Base-by-base conservation (phyloP, 2,888 invertebrate genomes). In the Dolichopus griseipennis region DNA sequence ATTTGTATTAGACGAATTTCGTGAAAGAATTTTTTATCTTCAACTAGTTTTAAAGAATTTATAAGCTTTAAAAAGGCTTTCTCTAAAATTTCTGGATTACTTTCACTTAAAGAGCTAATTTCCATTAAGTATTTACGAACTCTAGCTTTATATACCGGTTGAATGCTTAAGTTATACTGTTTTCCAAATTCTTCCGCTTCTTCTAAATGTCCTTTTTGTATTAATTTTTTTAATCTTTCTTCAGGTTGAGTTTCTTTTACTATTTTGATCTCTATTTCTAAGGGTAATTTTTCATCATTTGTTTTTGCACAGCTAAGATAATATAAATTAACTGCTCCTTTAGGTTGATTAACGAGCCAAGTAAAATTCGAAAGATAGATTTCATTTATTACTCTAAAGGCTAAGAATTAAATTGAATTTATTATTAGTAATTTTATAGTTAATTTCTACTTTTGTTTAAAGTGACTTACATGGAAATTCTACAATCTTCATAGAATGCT, bases 121-220 rank as follows among this genome's bases (percentile, higher is more conserved):
- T 78, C 77, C 0, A 76, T 27, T 1, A 81, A 72, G 27, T 78
- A 74, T 64, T 73, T 75, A 68, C 76, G 79, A 2, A 78, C 77
- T 71, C 75, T 79, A n/a, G 79, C 80, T 71, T 82, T 79, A 68
- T 76, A 79, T 34, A 82, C 76, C 2, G 81, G 79, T 70, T 82
- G 81, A 37, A 79, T 70, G 66, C 78, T 77, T 34, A 82, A 72
- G 62, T 79, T 78, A 66, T 79, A 81, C 70, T 79, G 78, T 8
- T 73, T 75, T 6, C 78, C 81, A 70, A 81, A 81, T 66, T 77
- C 79, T 74, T 82, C 82, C 0, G 82, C 82, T 69, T 81, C 79
- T 66, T 81, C 78, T 15, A 81, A 73, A 65, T 78, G 77, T 5
- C 81, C 81, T 64, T 78, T 79, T n/a, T 76, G 75, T 66, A 82